Percentiles rank a stretch among this genome's conserved stretches.
Evolutionary conservation across 2,888 invertebrate species (phyloP).

Genomic region (Ophonus ardosiacus): DNA sequence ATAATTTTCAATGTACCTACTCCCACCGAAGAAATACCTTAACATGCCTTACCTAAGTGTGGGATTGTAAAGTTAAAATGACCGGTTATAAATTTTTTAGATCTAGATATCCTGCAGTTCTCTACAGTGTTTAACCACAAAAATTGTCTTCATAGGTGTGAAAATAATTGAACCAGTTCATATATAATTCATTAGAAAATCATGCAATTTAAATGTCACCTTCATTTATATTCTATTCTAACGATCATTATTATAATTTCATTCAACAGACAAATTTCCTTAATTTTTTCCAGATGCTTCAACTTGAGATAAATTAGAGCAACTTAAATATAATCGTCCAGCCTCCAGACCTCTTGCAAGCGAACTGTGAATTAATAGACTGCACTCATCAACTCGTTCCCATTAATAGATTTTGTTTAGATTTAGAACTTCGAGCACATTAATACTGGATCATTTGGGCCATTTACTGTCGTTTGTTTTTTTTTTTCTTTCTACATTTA

Average conservation of each 20-base stretch:
- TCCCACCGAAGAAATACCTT: neutral
- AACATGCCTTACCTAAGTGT: neutral
- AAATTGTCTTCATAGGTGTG: conserved; percentile 40
- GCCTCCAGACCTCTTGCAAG: conserved; percentile 26
- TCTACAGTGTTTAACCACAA: neutral
- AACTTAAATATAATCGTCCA: conserved; percentile 45
- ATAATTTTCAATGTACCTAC: neutral
- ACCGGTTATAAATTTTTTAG: conserved; percentile 41
- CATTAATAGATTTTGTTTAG: conserved; percentile 37
- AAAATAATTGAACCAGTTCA: conserved; percentile 41
- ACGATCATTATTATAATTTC: neutral
- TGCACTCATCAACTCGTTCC: conserved; percentile 45
- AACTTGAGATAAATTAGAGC: conserved; percentile 15
- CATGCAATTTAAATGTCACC: neutral
- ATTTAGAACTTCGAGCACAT: conserved; percentile 27
- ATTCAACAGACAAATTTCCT: conserved; percentile 16
- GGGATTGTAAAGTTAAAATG: conserved; percentile 9
- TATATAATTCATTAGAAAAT: conserved; percentile 19
- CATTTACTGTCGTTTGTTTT: conserved; percentile 16
- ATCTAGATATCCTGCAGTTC: conserved; percentile 12
- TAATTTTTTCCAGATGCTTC: conserved; percentile 30
- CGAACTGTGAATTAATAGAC: conserved; percentile 48
- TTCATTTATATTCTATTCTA: conserved; percentile 8
- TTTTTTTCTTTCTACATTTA: neutral
- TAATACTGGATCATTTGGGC: conserved; percentile 11